A percentile compares a stretch with the other conserved stretches of the same genome.
phyloP scores from a whole-genome alignment of 2,797 vertebrate genomes.

The Enteromius paludinosus region DNA sequence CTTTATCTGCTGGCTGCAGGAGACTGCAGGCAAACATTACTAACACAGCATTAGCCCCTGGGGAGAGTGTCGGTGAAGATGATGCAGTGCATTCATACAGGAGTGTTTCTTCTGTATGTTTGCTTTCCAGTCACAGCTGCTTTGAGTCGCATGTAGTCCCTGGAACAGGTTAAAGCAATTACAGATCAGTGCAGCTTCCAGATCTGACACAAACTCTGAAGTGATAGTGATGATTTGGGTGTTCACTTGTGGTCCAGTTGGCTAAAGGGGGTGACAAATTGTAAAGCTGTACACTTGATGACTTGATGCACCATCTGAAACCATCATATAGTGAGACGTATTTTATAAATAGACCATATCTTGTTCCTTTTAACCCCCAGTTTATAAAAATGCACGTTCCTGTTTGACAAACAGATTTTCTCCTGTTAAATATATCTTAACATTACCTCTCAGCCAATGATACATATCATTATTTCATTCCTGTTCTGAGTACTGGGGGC shows the following conservation, averaged over 20 bases:
- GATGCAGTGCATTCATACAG: constrained; percentile 10
- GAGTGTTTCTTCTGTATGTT: neutral
- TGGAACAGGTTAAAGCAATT: neutral
- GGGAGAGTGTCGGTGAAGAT: constrained; percentile 1
- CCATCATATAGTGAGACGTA: neutral
- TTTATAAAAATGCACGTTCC: neutral
- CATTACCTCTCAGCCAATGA: neutral
- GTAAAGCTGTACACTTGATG: neutral
- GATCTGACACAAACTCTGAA: neutral
- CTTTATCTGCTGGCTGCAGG: constrained; percentile 28
- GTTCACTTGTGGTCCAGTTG: neutral
- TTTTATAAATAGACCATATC: neutral
- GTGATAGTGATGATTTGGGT: neutral
- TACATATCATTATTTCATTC: neutral
- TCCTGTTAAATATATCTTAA: neutral
- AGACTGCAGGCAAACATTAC: constrained; percentile 31
- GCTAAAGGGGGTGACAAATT: neutral
- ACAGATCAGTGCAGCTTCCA: neutral
- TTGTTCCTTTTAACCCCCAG: neutral
- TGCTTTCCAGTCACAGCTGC: neutral
- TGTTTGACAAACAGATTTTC: neutral
- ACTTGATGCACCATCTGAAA: neutral
- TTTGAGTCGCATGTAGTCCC: neutral
- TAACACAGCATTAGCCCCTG: constrained; percentile 23
- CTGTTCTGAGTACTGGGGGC: neutral